Evolutionary conservation across 2,888 invertebrate genomes (phyloP), one percentile per base, ranked within the genome.

Genomic region (Cantharis rufa): DNA sequence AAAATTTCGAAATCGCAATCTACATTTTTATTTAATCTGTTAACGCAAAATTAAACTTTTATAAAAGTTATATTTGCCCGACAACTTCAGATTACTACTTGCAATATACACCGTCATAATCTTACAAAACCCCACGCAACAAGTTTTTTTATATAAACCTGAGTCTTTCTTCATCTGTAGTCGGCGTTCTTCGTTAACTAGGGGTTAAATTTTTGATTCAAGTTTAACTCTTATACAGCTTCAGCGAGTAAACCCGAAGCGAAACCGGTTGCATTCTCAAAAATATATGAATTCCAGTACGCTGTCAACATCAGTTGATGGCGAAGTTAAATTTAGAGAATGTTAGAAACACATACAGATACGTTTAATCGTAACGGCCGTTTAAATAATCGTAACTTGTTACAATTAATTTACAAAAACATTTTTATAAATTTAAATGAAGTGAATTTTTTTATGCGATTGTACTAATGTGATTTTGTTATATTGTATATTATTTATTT

Each of bases 211-310:
- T 48, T 24, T 66, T 66, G 24, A 66, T 66, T 24, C 64, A 24
- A 24, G 64, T 21, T 66, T 66, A 66, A 21, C 64, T 66, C 24
- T 61, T 68, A 28, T 76, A 72, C 73, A 74, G 74, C 48, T 72
- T 72, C 75, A 71, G 79, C 82, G 82, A 82, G 78, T 77, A 79
- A 77, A 74, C 78, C 81, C 82, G 82, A 81, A 80, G 78, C 66
- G 78, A 80, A 82, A 82, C 82, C 82, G 82, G 82, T 82, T 82
- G 81, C 79, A 81, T 81, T 81, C 82, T 81, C 78, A 82, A 82
- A 82, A 82, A 81, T 81, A 79, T 77, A 78, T 76, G 82, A 80
- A 79, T 80, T 82, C 81, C 80, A 82, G 81, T 76, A 48, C 70
- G 70, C 72, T 48, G 72, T 76, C 63, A 70, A 76, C 76, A 48